These are phyloP conservation scores for Heliconius congener DNA, from an alignment of 1,140 invertebrate species.

Conservation along the genomic window DNA sequence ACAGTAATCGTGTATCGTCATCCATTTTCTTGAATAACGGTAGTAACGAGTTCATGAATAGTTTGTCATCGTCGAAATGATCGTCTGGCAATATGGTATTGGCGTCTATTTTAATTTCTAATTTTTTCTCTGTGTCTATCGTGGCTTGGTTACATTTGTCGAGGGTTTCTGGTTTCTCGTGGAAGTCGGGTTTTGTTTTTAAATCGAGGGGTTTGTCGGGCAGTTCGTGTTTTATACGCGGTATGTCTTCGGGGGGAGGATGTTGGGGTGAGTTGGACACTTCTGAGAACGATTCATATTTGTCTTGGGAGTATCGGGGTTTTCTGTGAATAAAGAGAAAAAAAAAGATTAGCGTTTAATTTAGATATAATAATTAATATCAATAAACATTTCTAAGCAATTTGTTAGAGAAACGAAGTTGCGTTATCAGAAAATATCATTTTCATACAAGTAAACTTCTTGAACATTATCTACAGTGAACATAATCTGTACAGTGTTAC, in stretches of 20 bases:
- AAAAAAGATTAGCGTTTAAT: too few relatives aligned
- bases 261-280: slow-evolving; percentile 72
- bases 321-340: slow-evolving; percentile 53
- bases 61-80: slow-evolving; percentile 69
- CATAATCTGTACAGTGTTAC: too few relatives aligned
- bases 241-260: slow-evolving; percentile 58
- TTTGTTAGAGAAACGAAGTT: too few relatives aligned
- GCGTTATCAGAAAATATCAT: too few relatives aligned
- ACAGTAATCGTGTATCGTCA: slow-evolving; percentile 67
- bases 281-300: slow-evolving; percentile 71
- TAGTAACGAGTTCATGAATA: slow-evolving; percentile 73
- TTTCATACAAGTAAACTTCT: too few relatives aligned
- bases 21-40: slow-evolving; percentile 74
- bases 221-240: slow-evolving; percentile 55
- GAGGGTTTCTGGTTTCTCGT: slow-evolving; percentile 53
- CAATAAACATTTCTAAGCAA: too few relatives aligned
- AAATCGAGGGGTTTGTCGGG: slow-evolving; percentile 64
- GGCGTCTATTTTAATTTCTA: slow-evolving; percentile 69
- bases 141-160: slow-evolving; percentile 62
- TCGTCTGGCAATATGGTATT: slow-evolving; percentile 68
- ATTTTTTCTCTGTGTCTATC: slow-evolving; percentile 46
- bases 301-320: slow-evolving; percentile 69
- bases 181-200: slow-evolving; percentile 59
- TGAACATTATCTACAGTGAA: too few relatives aligned
- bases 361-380: too few relatives aligned